Percentiles rank a stretch among this genome's conserved stretches.
These are phyloP conservation scores for Spatulosminthurus flaviceps DNA, from an alignment of 2,888 invertebrate species.

Conservation along the genomic window DNA sequence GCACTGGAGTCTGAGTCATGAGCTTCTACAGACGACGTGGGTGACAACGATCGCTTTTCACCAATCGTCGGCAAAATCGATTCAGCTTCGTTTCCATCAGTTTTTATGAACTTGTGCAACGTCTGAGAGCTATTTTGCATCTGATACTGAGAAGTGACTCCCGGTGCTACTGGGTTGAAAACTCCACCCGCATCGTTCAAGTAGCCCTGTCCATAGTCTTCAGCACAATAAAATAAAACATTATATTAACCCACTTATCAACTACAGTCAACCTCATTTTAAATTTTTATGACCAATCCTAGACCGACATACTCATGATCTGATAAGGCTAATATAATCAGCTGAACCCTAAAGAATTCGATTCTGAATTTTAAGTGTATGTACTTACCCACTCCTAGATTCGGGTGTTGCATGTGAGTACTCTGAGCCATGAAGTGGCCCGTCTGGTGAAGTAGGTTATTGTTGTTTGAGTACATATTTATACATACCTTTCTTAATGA, in stretches of 20 bases:
- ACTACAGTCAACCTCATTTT: too few relatives aligned
- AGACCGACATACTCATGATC: too few relatives aligned
- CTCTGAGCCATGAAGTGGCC: not conserved
- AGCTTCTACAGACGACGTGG: too few relatives aligned
- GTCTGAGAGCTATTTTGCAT: not conserved
- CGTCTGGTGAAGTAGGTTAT: not conserved
- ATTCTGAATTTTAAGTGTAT: too few relatives aligned
- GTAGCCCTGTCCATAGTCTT: not conserved
- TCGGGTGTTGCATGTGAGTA: not conserved
- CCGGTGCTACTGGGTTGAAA: not conserved
- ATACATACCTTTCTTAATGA: not conserved
- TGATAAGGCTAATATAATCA: too few relatives aligned
- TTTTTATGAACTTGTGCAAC: not conserved
- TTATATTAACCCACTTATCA: too few relatives aligned
- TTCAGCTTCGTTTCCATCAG: not conserved
- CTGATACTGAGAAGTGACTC: not conserved
- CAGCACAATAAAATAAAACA: too few relatives aligned
- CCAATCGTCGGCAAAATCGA: too few relatives aligned
- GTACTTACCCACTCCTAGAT: not conserved
- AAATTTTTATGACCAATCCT: too few relatives aligned
- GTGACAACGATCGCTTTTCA: too few relatives aligned
- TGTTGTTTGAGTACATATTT: not conserved
- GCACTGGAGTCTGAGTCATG: constrained; percentile 12
- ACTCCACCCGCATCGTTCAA: not conserved
- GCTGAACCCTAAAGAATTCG: too few relatives aligned